These are phyloP conservation scores for Alethe castanea DNA, from an alignment of 2,113 vertebrate genomes.

Conservation along the genomic window DNA sequence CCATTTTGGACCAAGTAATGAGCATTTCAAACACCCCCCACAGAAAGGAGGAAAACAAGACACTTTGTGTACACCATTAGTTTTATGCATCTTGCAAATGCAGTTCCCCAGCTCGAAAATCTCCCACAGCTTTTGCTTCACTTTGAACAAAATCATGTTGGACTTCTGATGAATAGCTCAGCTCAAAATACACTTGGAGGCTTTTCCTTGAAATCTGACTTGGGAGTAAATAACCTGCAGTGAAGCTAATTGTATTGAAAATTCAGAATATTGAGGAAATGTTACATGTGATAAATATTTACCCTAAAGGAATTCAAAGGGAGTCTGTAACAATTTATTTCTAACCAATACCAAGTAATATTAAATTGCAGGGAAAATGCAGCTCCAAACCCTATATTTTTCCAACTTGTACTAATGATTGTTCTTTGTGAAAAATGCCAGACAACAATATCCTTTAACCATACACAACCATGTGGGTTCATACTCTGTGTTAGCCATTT, in stretches of 20 bases:
- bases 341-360: constrained; percentile 55
- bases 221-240: constrained; percentile 66
- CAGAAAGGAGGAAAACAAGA: constrained; percentile 11
- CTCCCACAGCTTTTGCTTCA: constrained; percentile 57
- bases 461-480: background rate
- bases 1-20: background rate
- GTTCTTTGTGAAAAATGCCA: constrained; percentile 51
- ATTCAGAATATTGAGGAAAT: constrained; percentile 63
- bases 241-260: constrained; percentile 70
- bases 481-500: background rate
- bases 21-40: constrained; percentile 1
- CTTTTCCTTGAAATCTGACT: constrained; percentile 64
- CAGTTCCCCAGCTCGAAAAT: background rate
- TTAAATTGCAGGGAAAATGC: constrained; percentile 55
- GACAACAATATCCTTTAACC: constrained; percentile 53
- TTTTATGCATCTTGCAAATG: background rate
- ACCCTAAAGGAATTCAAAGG: constrained; percentile 61
- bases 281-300: constrained; percentile 69
- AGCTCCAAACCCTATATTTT: constrained; percentile 60
- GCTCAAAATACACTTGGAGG: constrained; percentile 55
- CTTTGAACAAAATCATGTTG: constrained; percentile 49
- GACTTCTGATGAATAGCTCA: constrained; percentile 59
- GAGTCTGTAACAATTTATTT: constrained; percentile 61
- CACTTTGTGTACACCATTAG: constrained; percentile 35
- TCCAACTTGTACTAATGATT: constrained; percentile 55